Evolutionary conservation across 2,888 invertebrate species (phyloP).

Genomic region (Hirtodrosophila alboralis): DNA sequence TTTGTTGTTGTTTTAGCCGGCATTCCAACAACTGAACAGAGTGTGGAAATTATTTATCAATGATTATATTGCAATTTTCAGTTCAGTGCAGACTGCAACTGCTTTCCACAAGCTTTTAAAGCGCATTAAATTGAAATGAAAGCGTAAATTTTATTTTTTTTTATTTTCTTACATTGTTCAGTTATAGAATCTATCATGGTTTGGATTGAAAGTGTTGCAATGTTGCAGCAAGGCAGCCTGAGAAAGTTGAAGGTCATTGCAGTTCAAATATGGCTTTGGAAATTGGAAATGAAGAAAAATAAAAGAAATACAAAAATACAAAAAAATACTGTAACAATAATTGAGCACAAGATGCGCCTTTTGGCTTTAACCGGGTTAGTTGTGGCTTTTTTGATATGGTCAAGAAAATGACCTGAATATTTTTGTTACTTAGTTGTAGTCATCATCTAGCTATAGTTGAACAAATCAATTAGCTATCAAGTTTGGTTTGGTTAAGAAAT

Average conservation of each 20-base stretch:
- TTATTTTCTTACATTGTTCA: conserved; percentile 1
- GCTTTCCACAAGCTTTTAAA: conserved; percentile 61
- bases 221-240: conserved; percentile 34
- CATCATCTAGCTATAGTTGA: conserved; percentile 2
- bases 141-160: conserved; percentile 67
- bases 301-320: neutral
- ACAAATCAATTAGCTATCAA: conserved; percentile 15
- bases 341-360: conserved; percentile 39
- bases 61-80: conserved; percentile 69
- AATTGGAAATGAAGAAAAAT: conserved; percentile 6
- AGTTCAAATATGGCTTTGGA: conserved; percentile 42
- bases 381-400: neutral
- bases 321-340: too few species aligned
- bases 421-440: conserved; percentile 1
- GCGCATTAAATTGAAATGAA: conserved; percentile 75
- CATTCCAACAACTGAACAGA: conserved; percentile 46
- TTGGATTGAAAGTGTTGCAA: conserved; percentile 61
- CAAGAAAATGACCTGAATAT: conserved; percentile 32
- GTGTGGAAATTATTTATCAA: conserved; percentile 73
- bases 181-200: conserved; percentile 49
- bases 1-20: conserved; percentile 37
- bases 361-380: conserved; percentile 43
- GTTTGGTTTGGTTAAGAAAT: too few species aligned
- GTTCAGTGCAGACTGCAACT: conserved; percentile 8
- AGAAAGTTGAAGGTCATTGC: conserved; percentile 55